phyloP scores from a whole-genome alignment of 2,888 invertebrate species.

The Leptopilina syphax region DNA sequence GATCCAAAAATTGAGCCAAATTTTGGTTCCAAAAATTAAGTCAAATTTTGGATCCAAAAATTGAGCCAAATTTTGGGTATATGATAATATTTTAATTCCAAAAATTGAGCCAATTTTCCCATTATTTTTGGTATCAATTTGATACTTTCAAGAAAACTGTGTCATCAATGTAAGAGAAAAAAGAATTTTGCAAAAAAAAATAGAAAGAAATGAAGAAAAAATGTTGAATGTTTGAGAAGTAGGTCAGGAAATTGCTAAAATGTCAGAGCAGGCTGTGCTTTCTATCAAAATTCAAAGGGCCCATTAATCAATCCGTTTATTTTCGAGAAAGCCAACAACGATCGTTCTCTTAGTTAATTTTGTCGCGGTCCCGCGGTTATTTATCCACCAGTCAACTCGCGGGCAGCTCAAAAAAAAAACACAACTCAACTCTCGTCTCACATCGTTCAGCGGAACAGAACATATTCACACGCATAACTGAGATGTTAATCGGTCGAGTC shows the following conservation, averaged over 20 bases:
- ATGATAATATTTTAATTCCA: too few species aligned
- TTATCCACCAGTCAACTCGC: constrained; percentile 42
- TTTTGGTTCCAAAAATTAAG: too few species aligned
- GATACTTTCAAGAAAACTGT: too few species aligned
- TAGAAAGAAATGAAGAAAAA: too few species aligned
- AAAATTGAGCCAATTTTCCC: too few species aligned
- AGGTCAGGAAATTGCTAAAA: constrained; percentile 19
- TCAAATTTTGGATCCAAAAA: too few species aligned
- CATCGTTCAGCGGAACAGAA: neutral
- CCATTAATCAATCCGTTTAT: constrained; percentile 52
- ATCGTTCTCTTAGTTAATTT: constrained; percentile 47
- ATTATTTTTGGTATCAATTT: too few species aligned
- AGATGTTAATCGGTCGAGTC: constrained; percentile 72
- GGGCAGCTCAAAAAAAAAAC: constrained; percentile 1
- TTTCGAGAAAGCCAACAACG: constrained; percentile 36
- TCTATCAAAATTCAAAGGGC: constrained; percentile 49
- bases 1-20: too few species aligned
- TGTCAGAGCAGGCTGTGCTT: constrained; percentile 20
- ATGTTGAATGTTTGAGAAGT: neutral
- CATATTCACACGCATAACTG: constrained; percentile 45
- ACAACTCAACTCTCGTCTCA: too few species aligned
- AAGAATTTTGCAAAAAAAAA: too few species aligned
- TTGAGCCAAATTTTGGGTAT: too few species aligned
- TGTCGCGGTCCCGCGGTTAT: constrained; percentile 42
- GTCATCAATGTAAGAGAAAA: too few species aligned